phyloP scores from a whole-genome alignment of 2,797 vertebrate genomes.

The Rhinophrynus dorsalis region DNA sequence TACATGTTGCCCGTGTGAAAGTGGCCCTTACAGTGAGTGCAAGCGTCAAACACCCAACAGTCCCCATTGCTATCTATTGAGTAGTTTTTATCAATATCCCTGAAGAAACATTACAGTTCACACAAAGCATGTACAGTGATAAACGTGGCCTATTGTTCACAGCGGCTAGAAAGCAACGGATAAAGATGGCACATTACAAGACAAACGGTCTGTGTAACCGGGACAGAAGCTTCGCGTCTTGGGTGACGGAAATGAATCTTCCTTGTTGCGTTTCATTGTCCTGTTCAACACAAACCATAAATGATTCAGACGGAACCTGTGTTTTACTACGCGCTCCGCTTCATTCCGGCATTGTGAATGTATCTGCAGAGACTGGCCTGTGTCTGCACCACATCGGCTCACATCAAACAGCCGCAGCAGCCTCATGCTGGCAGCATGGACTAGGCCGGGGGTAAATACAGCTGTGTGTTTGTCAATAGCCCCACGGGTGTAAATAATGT shows the following conservation, averaged over 20 bases:
- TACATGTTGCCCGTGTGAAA: too few relatives aligned
- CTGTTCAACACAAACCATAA: not conserved
- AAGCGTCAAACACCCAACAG: too few relatives aligned
- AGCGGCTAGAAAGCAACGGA: too few relatives aligned
- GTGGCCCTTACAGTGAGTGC: too few relatives aligned
- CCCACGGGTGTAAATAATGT: not conserved
- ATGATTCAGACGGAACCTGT: not conserved
- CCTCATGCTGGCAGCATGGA: not conserved
- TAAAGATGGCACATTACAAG: too few relatives aligned
- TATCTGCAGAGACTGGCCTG: not conserved
- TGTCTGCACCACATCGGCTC: not conserved
- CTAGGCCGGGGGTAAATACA: not conserved
- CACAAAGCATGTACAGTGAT: not conserved
- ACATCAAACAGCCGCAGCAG: not conserved
- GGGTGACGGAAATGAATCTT: too few relatives aligned
- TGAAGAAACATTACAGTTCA: too few relatives aligned
- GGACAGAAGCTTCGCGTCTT: not conserved
- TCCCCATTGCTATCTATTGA: too few relatives aligned
- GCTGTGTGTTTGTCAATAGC: too few relatives aligned
- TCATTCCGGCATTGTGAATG: not conserved
- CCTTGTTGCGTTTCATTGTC: too few relatives aligned
- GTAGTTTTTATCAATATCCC: too few relatives aligned
- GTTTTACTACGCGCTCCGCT: not conserved
- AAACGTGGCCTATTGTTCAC: not conserved
- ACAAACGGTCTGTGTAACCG: not conserved